A percentile compares a stretch with the other conserved stretches of the same genome.
Evolutionary conservation across 2,113 vertebrate genomes (phyloP).

Genomic region (Alaudala cheleensis): DNA sequence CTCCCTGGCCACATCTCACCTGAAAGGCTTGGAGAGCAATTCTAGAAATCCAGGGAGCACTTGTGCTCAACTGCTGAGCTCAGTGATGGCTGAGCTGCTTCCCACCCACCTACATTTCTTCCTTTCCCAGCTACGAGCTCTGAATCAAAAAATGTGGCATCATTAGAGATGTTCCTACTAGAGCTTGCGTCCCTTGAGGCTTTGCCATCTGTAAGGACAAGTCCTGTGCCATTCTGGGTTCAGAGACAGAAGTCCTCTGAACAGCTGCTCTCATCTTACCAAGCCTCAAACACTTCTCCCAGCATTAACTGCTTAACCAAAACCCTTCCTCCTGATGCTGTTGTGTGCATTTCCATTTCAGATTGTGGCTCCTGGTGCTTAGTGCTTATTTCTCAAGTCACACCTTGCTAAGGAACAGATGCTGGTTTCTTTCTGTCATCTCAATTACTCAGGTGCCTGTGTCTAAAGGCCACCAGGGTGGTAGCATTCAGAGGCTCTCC

Average conservation of each 20-base stretch:
- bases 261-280: neutral
- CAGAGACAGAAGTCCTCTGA: neutral
- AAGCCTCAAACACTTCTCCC: neutral
- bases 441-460: neutral
- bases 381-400: neutral
- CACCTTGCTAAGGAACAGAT: neutral
- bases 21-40: neutral
- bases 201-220: neutral
- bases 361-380: neutral
- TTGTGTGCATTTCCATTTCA: neutral
- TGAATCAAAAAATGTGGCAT: neutral
- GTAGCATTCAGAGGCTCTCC: neutral
- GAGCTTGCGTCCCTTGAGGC: neutral
- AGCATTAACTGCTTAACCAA: neutral
- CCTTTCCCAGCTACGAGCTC: neutral
- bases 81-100: neutral
- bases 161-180: neutral
- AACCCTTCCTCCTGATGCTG: neutral
- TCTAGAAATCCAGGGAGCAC: neutral
- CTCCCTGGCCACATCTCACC: neutral
- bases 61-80: neutral
- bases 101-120: neutral
- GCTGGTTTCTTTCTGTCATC: neutral
- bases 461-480: neutral
- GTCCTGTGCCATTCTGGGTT: neutral